Conservation (phyloP, 2,888 invertebrate species). For the Xylota segnis region DNA sequence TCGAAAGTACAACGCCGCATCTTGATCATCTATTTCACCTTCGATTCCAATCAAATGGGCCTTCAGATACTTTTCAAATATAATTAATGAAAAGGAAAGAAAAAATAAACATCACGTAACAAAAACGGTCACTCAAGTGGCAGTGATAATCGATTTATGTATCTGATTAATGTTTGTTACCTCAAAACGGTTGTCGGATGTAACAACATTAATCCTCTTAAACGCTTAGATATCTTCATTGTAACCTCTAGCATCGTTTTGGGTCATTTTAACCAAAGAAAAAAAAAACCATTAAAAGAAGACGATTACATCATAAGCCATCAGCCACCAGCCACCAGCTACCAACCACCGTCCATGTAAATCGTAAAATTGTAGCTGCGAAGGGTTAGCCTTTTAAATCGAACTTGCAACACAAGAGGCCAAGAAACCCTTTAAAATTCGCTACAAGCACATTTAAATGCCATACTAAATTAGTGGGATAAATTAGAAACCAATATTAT, state of each 20-base stretch:
- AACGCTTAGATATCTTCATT: constrained; percentile 4
- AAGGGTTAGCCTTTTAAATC: neutral
- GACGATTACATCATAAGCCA: neutral
- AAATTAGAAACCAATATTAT: constrained; percentile 43
- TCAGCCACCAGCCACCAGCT: neutral
- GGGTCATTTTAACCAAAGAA: neutral
- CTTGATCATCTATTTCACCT: neutral
- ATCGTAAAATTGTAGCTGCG: too few relatives aligned
- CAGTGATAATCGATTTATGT: constrained; percentile 40
- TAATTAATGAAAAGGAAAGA: neutral
- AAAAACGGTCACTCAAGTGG: neutral
- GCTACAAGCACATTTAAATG: constrained; percentile 1
- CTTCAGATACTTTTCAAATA: neutral
- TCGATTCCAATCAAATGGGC: neutral
- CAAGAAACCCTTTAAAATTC: too few relatives aligned
- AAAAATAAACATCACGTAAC: constrained; percentile 1
- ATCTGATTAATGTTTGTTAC: constrained; percentile 25
- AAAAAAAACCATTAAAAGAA: neutral
- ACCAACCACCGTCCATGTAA: neutral
- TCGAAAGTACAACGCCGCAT: neutral
- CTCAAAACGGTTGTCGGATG: constrained; percentile 14
- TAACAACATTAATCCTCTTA: constrained; percentile 15
- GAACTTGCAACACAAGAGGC: too few relatives aligned
- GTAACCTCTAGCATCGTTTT: neutral
- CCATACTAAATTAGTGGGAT: constrained; percentile 2